A percentile compares a stretch with the other conserved stretches of the same genome.
These are phyloP conservation scores for Patagioenas fasciata DNA, from an alignment of 2,113 vertebrate genomes.

Conservation along the genomic window DNA sequence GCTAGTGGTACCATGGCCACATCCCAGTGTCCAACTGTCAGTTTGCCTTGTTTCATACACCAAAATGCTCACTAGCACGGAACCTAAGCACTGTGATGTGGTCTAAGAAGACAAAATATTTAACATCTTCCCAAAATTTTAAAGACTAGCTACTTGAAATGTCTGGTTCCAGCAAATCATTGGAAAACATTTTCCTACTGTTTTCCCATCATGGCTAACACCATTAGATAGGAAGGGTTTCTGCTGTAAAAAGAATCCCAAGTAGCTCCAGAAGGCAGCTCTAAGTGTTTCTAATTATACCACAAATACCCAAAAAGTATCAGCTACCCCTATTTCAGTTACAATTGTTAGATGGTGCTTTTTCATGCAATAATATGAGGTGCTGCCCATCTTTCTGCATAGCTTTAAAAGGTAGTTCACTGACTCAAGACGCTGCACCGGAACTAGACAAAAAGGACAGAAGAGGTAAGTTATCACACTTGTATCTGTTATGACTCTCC, in stretches of 20 bases:
- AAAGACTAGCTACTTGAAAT: background rate
- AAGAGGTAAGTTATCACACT: background rate
- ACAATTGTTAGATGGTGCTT: background rate
- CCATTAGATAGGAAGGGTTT: background rate
- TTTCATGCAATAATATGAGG: background rate
- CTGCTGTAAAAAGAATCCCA: background rate
- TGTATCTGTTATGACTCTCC: background rate
- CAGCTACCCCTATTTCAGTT: background rate
- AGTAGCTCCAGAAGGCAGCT: background rate
- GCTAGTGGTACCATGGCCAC: background rate
- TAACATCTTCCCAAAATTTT: background rate
- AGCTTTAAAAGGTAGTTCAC: background rate
- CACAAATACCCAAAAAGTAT: background rate
- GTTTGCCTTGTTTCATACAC: background rate
- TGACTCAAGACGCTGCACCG: background rate
- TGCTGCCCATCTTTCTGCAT: background rate
- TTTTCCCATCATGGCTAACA: background rate
- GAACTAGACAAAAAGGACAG: background rate
- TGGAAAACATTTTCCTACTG: background rate
- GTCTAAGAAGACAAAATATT: background rate
- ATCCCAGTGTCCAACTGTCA: background rate
- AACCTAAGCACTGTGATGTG: background rate
- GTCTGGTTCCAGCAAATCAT: background rate
- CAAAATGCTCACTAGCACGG: background rate
- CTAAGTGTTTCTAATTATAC: background rate